Percentiles rank a stretch among this genome's conserved stretches.
Conservation (phyloP, 23 tunicate genomes). For the Corella eumyota region DNA sequence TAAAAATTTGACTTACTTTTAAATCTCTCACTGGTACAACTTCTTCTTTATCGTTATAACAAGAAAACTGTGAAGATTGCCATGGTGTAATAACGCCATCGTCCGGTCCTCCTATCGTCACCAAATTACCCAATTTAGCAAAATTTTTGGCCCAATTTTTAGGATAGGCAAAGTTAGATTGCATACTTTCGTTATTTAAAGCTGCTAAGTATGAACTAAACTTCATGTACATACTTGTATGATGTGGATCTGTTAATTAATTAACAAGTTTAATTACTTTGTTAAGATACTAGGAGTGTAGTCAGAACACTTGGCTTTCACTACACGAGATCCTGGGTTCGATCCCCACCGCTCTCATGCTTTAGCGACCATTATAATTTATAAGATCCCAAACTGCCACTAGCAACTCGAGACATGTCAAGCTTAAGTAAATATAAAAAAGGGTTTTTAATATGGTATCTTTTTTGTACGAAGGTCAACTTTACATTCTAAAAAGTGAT, state of each 20-base stretch:
- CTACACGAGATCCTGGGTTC: too few relatives aligned
- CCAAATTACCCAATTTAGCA: constrained; percentile 31
- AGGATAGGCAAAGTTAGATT: constrained; percentile 2
- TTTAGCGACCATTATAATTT: too few relatives aligned
- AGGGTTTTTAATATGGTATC: too few relatives aligned
- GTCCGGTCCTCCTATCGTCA: constrained; percentile 89
- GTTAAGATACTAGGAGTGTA: too few relatives aligned
- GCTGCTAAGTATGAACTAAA: constrained; percentile 58
- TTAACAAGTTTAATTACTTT: neutral
- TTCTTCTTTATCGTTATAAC: constrained; percentile 26
- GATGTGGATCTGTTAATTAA: constrained; percentile 59
- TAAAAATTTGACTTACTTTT: constrained; percentile 12
- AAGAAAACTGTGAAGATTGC: constrained; percentile 79
- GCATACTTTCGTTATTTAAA: constrained; percentile 61
- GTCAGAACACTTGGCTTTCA: too few relatives aligned
- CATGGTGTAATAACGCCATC: constrained; percentile 96
- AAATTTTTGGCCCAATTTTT: constrained; percentile 58
- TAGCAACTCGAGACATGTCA: too few relatives aligned
- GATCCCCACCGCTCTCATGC: too few relatives aligned
- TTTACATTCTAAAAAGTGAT: too few relatives aligned
- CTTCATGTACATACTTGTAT: constrained; percentile 20
- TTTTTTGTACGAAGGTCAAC: too few relatives aligned
- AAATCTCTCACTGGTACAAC: constrained; percentile 43
- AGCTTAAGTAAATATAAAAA: too few relatives aligned
- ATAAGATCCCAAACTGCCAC: too few relatives aligned